Evolutionary conservation across 1,140 invertebrate species (phyloP).

Genomic region (Heliconius melpomene): DNA sequence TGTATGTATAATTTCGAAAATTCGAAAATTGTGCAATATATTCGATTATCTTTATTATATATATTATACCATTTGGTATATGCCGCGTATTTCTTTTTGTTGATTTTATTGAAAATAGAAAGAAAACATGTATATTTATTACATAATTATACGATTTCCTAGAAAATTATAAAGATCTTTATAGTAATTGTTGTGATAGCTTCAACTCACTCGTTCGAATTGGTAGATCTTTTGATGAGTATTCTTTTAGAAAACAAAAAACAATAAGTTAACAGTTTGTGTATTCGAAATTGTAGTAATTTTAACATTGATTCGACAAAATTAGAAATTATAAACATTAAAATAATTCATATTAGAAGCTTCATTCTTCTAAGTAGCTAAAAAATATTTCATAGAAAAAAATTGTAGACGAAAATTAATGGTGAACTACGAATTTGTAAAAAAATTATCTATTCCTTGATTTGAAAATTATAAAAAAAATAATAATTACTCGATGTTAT

Average conservation of each 20-base stretch:
- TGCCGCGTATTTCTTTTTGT: slow-evolving; percentile 25
- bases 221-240: neutral
- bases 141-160: slow-evolving; percentile 17
- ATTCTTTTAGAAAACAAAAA: slow-evolving; percentile 1
- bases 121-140: neutral
- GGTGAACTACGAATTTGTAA: neutral
- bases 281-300: neutral
- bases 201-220: neutral
- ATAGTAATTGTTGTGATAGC: slow-evolving; percentile 25
- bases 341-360: slow-evolving; percentile 6
- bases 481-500: slow-evolving; percentile 21
- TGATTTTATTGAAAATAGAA: slow-evolving; percentile 11
- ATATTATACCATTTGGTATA: slow-evolving; percentile 23
- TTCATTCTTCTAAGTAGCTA: slow-evolving; percentile 1
- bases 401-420: neutral
- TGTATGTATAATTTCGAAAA: slow-evolving; percentile 11
- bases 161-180: slow-evolving; percentile 18
- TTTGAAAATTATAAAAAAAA: slow-evolving; percentile 2
- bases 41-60: slow-evolving; percentile 19
- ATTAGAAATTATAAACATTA: neutral
- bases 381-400: neutral
- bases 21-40: slow-evolving; percentile 33
- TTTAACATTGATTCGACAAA: neutral
- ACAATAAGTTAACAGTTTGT: neutral
- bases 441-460: neutral